phyloP scores from a whole-genome alignment of 2,113 vertebrate species.

The Ptilonorhynchus violaceus region DNA sequence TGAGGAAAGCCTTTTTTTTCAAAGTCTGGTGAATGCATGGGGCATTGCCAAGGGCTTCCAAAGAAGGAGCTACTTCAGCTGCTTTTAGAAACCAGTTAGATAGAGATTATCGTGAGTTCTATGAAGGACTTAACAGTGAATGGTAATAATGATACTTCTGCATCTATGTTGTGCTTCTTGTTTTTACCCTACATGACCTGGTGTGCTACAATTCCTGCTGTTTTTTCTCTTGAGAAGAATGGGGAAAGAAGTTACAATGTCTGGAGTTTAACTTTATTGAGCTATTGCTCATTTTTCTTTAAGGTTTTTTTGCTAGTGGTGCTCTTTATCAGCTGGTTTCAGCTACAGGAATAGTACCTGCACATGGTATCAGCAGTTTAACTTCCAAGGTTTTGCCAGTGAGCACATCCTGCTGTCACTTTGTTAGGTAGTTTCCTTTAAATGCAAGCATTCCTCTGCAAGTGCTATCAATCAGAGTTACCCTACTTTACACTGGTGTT shows the following conservation, averaged over 20 bases:
- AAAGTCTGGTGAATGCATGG: neutral
- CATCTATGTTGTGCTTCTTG: neutral
- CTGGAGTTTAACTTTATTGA: neutral
- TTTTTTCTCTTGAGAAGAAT: neutral
- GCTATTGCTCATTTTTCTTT: neutral
- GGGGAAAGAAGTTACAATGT: neutral
- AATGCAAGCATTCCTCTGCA: neutral
- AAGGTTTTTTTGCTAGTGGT: neutral
- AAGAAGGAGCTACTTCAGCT: neutral
- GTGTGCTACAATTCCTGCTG: neutral
- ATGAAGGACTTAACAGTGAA: neutral
- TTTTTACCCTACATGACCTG: neutral
- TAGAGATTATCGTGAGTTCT: neutral
- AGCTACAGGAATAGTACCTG: neutral
- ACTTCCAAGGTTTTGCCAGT: neutral
- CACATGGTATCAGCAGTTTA: neutral
- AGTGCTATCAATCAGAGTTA: neutral
- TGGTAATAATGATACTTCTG: neutral
- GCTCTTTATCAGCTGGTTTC: neutral
- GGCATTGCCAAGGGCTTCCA: neutral
- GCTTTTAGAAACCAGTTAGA: neutral
- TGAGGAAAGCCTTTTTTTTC: neutral
- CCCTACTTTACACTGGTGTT: neutral
- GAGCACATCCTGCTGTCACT: neutral
- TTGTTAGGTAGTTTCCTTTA: neutral